Evolutionary conservation across 2,888 invertebrate genomes (phyloP).

Genomic region (Drosophila niveifrons): DNA sequence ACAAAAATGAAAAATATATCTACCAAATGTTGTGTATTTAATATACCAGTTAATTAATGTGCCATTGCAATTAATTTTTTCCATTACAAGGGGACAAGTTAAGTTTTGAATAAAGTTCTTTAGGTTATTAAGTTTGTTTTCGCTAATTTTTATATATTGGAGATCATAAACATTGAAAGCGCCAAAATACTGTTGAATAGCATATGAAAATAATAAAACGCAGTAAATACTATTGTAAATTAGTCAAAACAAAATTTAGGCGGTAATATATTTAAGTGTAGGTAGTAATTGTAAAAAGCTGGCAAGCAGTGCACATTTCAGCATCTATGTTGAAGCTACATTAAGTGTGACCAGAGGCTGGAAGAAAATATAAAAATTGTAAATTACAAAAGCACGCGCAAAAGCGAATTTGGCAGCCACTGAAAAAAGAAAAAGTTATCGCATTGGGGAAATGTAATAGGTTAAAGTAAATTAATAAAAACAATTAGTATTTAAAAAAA

Average conservation of each 20-base stretch:
- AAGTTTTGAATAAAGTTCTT: too few relatives aligned
- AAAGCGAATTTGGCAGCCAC: conserved; percentile 48
- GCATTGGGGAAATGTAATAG: conserved; percentile 36
- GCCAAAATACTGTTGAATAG: conserved; percentile 41
- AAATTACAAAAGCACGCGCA: conserved; percentile 34
- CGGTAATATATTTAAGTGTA: conserved; percentile 7
- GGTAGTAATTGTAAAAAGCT: neutral
- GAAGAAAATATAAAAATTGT: conserved; percentile 30
- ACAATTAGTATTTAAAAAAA: conserved; percentile 35
- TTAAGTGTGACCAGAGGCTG: conserved; percentile 43
- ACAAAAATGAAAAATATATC: too few relatives aligned
- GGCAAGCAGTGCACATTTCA: conserved; percentile 40
- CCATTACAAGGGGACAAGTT: too few relatives aligned
- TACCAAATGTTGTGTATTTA: too few relatives aligned
- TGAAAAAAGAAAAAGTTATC: conserved; percentile 48
- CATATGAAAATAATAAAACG: conserved; percentile 58
- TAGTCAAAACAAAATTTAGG: conserved; percentile 25
- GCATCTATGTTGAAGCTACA: conserved; percentile 42
- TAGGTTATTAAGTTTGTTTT: too few relatives aligned
- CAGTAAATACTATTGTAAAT: conserved; percentile 59
- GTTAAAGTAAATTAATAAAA: conserved; percentile 29
- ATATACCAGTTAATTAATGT: too few relatives aligned
- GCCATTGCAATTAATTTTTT: too few relatives aligned
- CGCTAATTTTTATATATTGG: too few relatives aligned
- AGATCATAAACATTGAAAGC: conserved; percentile 1